Base-by-base conservation (phyloP, 2,113 vertebrate species). In the Neogale vison region DNA sequence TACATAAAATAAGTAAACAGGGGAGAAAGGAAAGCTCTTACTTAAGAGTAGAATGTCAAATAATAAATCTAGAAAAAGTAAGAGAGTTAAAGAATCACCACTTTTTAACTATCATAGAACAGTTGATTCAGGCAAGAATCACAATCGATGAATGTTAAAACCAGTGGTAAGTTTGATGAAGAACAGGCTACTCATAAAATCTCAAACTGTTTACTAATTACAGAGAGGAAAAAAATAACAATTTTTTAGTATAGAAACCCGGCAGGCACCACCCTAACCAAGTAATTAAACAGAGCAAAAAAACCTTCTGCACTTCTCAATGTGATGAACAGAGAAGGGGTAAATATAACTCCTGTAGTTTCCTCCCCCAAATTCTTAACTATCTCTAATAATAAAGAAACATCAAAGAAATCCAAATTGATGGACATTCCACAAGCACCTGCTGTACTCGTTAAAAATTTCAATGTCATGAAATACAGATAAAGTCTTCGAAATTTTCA, bases 1-100 rank as follows among this genome's bases (percentile, higher is more conserved):
- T 69, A 92, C 17, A 79, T 18, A 74, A 12, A 81, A 88, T 63
- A 93, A 96, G 81, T 71, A 71, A 92, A 71, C 1, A 47, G 24
- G n/a, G 17, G 31, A 65, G 15, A 71, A 82, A 14, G 20, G 20
- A 87, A 81, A 88, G 24, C 39, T 69, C 42, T 94, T 52, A 36
- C 31, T 55, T 55, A 88, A 39, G 31, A 79, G 82, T 10, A 95
- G 26, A 93, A 94, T 87, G 15, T 42, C 31, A 93, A 94, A 92
- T 69, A 94, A 96, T 39, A 95, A 92, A 93, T 86, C 71, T 80
- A 76, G 24, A 84, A 67, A 20, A 7, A 95, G 59, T 59, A 72
- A 47, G 24, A 59, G 31, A 59, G 31, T 69, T 69, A 87, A 52
- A 96, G 9, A 92, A 86, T 79, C 45, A 88, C 45, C 55, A 96